A percentile compares a stretch with the other conserved stretches of the same genome.
Evolutionary conservation across 1,140 invertebrate species (phyloP).

Genomic region (Drosophila miranda): DNA sequence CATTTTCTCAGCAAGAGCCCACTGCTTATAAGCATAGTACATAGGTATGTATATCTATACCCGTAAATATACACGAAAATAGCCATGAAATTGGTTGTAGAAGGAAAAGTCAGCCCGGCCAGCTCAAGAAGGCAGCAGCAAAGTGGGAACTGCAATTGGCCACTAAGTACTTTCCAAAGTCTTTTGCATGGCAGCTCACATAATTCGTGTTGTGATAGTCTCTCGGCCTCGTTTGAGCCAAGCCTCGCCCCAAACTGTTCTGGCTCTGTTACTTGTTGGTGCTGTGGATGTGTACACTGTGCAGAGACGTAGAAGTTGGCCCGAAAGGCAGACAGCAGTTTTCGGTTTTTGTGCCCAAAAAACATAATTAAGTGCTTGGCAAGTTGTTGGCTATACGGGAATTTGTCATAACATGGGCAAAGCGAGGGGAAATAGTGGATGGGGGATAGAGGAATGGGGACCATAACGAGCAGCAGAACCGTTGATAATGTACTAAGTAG

Average conservation of each 20-base stretch:
- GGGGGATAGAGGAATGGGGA: neutral
- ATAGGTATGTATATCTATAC: too few species aligned
- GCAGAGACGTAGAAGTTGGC: conserved; percentile 25
- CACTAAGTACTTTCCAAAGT: conserved; percentile 74
- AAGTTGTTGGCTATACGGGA: conserved; percentile 60
- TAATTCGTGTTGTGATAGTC: conserved; percentile 76
- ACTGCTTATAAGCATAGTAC: too few species aligned
- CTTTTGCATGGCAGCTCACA: conserved; percentile 72
- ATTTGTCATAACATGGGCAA: conserved; percentile 7
- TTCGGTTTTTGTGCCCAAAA: conserved; percentile 59
- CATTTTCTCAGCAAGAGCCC: too few species aligned
- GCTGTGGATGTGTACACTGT: neutral
- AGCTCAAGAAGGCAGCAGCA: conserved; percentile 24
- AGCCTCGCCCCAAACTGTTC: conserved; percentile 27
- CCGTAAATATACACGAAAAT: conserved; percentile 15
- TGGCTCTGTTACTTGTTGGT: conserved; percentile 8
- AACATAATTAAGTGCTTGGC: conserved; percentile 79
- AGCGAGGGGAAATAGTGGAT: neutral
- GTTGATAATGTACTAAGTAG: conserved; percentile 72
- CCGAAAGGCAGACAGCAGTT: conserved; percentile 30
- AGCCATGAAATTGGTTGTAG: neutral
- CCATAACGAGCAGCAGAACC: conserved; percentile 23
- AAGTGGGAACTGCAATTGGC: conserved; percentile 67
- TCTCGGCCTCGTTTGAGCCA: conserved; percentile 48
- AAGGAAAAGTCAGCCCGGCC: conserved; percentile 16